Conservation (phyloP, 2,113 vertebrate genomes). For the Tetraodon nigroviridis region DNA sequence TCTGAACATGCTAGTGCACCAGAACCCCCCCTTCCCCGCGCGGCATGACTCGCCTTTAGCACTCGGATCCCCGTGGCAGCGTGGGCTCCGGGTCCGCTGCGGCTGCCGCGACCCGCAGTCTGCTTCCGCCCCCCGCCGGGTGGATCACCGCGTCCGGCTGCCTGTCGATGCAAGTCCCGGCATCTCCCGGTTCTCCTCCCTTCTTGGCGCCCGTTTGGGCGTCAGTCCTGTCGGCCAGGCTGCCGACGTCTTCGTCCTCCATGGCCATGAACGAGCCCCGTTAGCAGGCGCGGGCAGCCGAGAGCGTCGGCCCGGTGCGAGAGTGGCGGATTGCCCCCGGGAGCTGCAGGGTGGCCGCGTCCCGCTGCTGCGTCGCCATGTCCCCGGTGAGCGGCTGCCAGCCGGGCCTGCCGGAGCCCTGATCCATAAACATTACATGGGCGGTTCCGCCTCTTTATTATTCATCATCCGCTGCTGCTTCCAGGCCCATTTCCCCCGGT, state of each 20-base stretch:
- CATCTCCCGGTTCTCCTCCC: constrained; percentile 63
- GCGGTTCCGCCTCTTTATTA: constrained; percentile 51
- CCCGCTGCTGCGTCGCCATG: constrained; percentile 72
- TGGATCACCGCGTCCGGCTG: constrained; percentile 66
- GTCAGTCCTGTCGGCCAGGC: constrained; percentile 13
- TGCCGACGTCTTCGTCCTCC: constrained; percentile 68
- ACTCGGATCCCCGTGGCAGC: constrained; percentile 75
- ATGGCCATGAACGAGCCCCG: constrained; percentile 61
- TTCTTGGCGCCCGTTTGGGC: constrained; percentile 53
- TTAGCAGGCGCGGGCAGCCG: constrained; percentile 10
- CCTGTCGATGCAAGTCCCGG: constrained; percentile 67
- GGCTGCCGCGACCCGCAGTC: constrained; percentile 62
- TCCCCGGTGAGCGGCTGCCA: constrained; percentile 65
- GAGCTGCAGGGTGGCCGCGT: constrained; percentile 52
- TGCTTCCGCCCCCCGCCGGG: constrained; percentile 59
- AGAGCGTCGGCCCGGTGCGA: constrained; percentile 23
- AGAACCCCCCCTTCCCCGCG: too few species aligned
- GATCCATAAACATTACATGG: constrained; percentile 74
- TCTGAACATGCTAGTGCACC: constrained; percentile 20
- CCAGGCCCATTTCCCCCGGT: too few species aligned
- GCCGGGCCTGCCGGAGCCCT: constrained; percentile 46
- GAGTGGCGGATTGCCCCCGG: constrained; percentile 60
- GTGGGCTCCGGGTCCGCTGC: constrained; percentile 58
- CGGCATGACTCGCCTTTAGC: constrained; percentile 70
- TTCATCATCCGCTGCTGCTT: constrained; percentile 43